Base-by-base conservation (phyloP, 2,797 vertebrate species). In the Tangara arthus region DNA sequence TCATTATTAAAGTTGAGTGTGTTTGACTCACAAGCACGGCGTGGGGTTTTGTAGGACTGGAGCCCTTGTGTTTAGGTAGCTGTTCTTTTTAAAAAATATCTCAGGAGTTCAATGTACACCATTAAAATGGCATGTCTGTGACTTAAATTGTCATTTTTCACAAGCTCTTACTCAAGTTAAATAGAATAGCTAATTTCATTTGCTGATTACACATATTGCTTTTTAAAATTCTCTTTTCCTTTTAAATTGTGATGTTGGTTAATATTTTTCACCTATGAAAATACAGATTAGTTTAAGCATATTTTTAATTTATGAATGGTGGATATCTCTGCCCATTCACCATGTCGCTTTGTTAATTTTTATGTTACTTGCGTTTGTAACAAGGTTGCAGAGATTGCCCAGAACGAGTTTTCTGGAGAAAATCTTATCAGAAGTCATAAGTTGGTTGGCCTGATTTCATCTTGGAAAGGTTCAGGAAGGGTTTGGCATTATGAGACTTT, bases 1-100 rank as follows among this genome's bases (percentile, higher is more conserved):
- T 72, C 1, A 0, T 27, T 60, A 5, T 5, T 66, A 5, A 59
- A 87, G 47, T 47, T 68, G 35, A 18, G 15, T 0, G 0, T 9
- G 12, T 71, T 82, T 61, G 30, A 21, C 34, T 53, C 10, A 7
- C 2, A 16, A 16, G 15, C 2, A 1, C 5, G 8, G 10, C 15
- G 7, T 10, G 17, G 30, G 3, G 4, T 60, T 76, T 84, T 65
- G 55, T 21, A 42, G 26, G 47, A 32, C 22, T 6, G 10, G 34
- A 30, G 26, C 34, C 32, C 73, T 46, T 37, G 5, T 47, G 27
- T 61, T 60, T 32, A 35, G 35, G 26, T 46, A 46, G 11, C 27
- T 59, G 32, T 34, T 47, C 9, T 55, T 61, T 46, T 15, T 0
- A 37, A 22, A 18, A 57, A 60, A 18, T 37, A n/a, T 7, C 13